Base-by-base conservation (phyloP, 2,797 vertebrate genomes). In the Danio tinwini region DNA sequence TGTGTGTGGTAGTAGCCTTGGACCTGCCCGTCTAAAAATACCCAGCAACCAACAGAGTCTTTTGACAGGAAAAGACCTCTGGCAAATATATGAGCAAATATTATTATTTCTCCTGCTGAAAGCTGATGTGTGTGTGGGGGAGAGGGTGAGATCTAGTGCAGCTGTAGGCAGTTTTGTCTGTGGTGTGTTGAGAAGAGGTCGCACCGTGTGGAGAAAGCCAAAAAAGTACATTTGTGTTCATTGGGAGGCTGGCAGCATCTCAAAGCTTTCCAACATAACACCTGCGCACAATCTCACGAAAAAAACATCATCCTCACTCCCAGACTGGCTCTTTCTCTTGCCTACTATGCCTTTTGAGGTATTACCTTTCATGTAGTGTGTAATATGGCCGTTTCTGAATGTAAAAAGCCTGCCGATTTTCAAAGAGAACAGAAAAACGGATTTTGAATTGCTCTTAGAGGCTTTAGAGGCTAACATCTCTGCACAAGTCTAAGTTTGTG, bases 131-230 rank as follows among this genome's bases (percentile, higher is more conserved):
- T 69, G 52, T 44, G 40, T 47, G 21, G 13, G 19, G 62, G 12
- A 13, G 59, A 63, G 59, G 49, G 40, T 16, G 44, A 50, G 65
- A 40, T 29, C 65, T 42, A 19, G 65, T 58, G 8, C 21, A 67
- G 76, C 76, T 76, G 50, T 53, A 76, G 79, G 78, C 70, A 74
- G 62, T 53, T 61, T 69, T 55, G 76, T 63, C 81, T 69, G 76
- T 44, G 59, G 56, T 82, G 63, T 79, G 29, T 29, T 49, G 47
- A 63, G 58, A 64, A 37, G 74, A 74, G 65, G 78, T 83, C 67
- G 21, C 47, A 50, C 45, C 45, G 0, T 52, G 52, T 45, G 39
- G 65, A 82, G 52, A 75, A 78, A 69, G 39, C 13, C 8, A 71
- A 71, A 29, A 73, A 76, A 69, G 29, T 55, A 45, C 11, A 58